Base-by-base conservation (phyloP, 1,140 invertebrate species). In the Archegozetes longisetosus region DNA sequence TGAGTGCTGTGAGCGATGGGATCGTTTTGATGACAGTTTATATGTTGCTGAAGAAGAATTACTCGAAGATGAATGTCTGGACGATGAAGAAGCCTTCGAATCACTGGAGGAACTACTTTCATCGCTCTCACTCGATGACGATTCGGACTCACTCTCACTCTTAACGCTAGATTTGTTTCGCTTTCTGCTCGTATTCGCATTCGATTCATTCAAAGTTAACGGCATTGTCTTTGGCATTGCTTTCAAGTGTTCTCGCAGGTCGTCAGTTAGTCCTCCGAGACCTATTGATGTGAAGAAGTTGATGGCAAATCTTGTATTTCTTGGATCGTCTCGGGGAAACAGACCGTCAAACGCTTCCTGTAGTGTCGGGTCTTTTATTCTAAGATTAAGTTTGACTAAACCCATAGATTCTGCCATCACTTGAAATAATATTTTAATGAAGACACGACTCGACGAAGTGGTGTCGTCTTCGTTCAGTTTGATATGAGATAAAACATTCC, bases 241-340 rank as follows among this genome's bases (percentile, higher is more conserved):
- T 48, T 50, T 61, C 20, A 62, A 53, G 46, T 58, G 55, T 49
- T 60, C 55, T 64, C 63, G 49, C 20, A 65, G 28, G 47, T 65
- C 64, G 29, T 65, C 59, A 6, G 95, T 98, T 0, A 99, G 73
- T 0, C 92, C 93, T 58, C 94, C 95, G 22, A 99, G 76, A 66
- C 94, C 95, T 72, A 98, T 98, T 0, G 92, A 91, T 0, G 95
- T 98, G 70, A 98, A 98, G 73, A 98, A 99, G 70, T 99, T 99
- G 51, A 99, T 98, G 0, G 95, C 87, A 76, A 99, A 98, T 68
- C 94, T 76, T 0, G 93, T 97, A 71, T 98, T 93, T 68, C 87
- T 84, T 0, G 94, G 93, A 76, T 96, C 86, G 71, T 98, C 91
- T 61, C 88, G 78, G 0, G 95, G 95, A 74, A 99, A 92, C 13